A percentile compares a stretch with the other conserved stretches of the same genome.
Conservation (phyloP, 2,113 vertebrate species). For the Oxyruncus cristatus region DNA sequence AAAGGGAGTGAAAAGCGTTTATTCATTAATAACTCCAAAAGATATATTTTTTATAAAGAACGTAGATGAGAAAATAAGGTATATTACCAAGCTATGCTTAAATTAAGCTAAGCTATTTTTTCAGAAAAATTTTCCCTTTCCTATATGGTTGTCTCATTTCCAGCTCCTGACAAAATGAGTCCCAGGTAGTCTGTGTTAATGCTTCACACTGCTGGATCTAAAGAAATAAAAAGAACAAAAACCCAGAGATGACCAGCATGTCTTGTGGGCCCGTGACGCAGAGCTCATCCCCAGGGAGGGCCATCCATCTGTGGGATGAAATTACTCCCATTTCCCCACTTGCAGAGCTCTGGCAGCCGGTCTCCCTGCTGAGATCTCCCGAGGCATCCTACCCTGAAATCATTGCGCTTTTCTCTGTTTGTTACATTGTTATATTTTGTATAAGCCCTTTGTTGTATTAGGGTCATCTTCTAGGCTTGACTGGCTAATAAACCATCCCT, state of each 20-base stretch:
- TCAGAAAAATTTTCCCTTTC: background rate
- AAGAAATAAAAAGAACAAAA: background rate
- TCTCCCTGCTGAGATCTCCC: background rate
- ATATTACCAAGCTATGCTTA: background rate
- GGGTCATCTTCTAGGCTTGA: conserved; percentile 12
- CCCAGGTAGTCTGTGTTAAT: background rate
- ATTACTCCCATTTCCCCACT: background rate
- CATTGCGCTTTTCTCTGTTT: background rate
- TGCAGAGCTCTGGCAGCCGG: background rate
- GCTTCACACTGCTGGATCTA: background rate
- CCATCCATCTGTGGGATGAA: background rate
- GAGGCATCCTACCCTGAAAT: background rate
- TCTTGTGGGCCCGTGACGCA: background rate
- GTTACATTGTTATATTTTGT: background rate
- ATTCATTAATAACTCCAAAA: background rate
- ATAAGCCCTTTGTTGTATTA: conserved; percentile 33
- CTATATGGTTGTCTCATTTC: background rate
- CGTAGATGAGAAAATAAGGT: background rate
- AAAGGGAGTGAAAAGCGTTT: background rate
- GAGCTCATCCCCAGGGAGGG: background rate
- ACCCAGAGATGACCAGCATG: background rate
- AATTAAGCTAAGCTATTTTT: background rate
- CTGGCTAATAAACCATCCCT: conserved; percentile 37
- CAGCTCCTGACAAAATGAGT: background rate
- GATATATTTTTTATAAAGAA: background rate